Conservation (phyloP, 2,113 vertebrate species). For the Plecotus auritus region DNA sequence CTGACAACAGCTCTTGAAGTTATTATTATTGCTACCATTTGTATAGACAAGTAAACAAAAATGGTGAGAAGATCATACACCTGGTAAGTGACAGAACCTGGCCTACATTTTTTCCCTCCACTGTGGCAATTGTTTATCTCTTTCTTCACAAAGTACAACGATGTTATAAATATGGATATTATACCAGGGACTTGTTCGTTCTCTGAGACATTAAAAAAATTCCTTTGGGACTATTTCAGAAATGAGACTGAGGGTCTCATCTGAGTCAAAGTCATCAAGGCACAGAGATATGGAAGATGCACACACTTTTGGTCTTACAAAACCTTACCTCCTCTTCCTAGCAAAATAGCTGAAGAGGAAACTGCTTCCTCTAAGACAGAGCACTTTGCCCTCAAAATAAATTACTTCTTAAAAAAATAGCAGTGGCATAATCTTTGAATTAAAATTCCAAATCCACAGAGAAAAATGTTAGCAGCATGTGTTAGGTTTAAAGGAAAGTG, state of each 20-base stretch:
- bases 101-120: not conserved
- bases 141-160: slow-evolving; percentile 1
- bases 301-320: not conserved
- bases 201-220: not conserved
- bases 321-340: not conserved
- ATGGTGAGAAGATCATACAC: not conserved
- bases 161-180: not conserved
- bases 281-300: not conserved
- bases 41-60: not conserved
- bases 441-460: slow-evolving; percentile 37
- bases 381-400: slow-evolving; percentile 43
- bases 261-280: not conserved
- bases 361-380: not conserved
- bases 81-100: not conserved
- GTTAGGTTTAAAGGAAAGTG: slow-evolving; percentile 19
- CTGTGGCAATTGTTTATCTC: not conserved
- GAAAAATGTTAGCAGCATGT: not conserved
- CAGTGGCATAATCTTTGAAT: slow-evolving; percentile 29
- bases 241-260: not conserved
- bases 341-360: slow-evolving; percentile 35
- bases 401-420: slow-evolving; percentile 40
- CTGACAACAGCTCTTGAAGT: not conserved
- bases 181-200: not conserved
- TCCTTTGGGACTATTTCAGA: not conserved
- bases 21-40: not conserved